Evolutionary conservation across 2,888 invertebrate species (phyloP).

Genomic region (Neria commutata): DNA sequence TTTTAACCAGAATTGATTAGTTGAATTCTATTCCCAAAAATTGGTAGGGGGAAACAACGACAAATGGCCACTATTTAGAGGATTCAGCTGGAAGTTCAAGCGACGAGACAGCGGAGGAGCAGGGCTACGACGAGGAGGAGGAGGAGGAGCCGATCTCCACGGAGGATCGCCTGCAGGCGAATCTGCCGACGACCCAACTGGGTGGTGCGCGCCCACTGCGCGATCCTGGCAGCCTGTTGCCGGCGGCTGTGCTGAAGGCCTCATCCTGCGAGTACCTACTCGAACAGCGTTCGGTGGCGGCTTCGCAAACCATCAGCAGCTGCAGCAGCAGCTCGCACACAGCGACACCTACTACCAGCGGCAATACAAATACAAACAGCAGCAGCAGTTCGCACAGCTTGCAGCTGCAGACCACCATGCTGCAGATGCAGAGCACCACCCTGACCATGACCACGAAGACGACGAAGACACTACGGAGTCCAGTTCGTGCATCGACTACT

Average conservation of each 20-base stretch:
- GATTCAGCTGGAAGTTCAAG: conserved; percentile 62
- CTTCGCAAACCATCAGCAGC: conserved; percentile 24
- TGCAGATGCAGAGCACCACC: conserved; percentile 52
- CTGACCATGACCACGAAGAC: conserved; percentile 43
- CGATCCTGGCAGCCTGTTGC: conserved; percentile 40
- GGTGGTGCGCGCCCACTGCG: conserved; percentile 47
- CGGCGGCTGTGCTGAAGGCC: conserved; percentile 42
- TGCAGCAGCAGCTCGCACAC: conserved; percentile 26
- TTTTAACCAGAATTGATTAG: conserved; percentile 55
- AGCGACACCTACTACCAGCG: conserved; percentile 22
- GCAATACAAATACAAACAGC: conserved; percentile 22
- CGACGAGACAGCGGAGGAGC: conserved; percentile 41
- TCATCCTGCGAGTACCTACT: conserved; percentile 59
- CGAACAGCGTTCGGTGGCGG: conserved; percentile 49
- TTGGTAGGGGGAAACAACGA: conserved; percentile 64
- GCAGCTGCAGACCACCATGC: not conserved
- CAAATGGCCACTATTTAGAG: conserved; percentile 63
- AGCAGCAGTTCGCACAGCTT: not conserved
- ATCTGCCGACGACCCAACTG: conserved; percentile 38
- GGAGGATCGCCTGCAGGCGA: conserved; percentile 43
- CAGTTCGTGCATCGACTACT: conserved; percentile 67
- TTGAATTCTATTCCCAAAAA: conserved; percentile 54
- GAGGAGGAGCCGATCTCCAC: conserved; percentile 35
- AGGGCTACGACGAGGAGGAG: conserved; percentile 29
- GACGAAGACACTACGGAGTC: conserved; percentile 60